These are phyloP conservation scores for Horisme vitalbata DNA, from an alignment of 2,888 invertebrate species.

Conservation along the genomic window DNA sequence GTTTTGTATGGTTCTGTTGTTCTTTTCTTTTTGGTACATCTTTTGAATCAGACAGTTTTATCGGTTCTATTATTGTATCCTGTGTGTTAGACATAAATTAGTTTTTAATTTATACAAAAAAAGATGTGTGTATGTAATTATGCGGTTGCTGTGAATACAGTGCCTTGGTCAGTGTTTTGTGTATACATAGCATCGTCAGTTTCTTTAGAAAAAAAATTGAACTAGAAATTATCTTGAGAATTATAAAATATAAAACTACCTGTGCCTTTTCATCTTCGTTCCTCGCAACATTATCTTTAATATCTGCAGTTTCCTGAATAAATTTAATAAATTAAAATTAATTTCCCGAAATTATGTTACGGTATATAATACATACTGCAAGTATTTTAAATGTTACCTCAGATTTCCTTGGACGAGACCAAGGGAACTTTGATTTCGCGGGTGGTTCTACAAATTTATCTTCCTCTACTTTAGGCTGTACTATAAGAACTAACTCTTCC, in stretches of 20 bases:
- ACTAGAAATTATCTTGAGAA: slow-evolving; percentile 13
- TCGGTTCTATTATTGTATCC: neutral
- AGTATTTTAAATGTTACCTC: slow-evolving; percentile 43
- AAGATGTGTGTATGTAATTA: too few species aligned
- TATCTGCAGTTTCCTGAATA: slow-evolving; percentile 26
- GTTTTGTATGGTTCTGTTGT: neutral
- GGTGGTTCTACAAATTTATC: slow-evolving; percentile 22
- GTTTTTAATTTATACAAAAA: too few species aligned
- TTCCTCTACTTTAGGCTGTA: slow-evolving; percentile 19
- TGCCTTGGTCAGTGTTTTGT: too few species aligned
- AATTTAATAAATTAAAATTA: neutral
- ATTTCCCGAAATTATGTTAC: neutral
- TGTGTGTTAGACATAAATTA: too few species aligned
- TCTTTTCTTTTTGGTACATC: neutral
- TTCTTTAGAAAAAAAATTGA: slow-evolving; percentile 41
- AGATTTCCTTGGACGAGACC: slow-evolving; percentile 32
- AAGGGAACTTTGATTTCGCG: slow-evolving; percentile 31
- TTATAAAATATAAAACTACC: too few species aligned
- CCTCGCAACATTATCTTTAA: slow-evolving; percentile 17
- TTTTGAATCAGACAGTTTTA: too few species aligned
- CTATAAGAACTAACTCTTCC: slow-evolving; percentile 14
- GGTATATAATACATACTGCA: neutral
- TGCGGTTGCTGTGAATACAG: too few species aligned
- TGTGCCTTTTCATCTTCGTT: slow-evolving; percentile 19
- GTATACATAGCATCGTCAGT: slow-evolving; percentile 45